A percentile compares a stretch with the other conserved stretches of the same genome.
Conservation (phyloP, 2,888 invertebrate genomes). For the Yponomeuta malinellus region DNA sequence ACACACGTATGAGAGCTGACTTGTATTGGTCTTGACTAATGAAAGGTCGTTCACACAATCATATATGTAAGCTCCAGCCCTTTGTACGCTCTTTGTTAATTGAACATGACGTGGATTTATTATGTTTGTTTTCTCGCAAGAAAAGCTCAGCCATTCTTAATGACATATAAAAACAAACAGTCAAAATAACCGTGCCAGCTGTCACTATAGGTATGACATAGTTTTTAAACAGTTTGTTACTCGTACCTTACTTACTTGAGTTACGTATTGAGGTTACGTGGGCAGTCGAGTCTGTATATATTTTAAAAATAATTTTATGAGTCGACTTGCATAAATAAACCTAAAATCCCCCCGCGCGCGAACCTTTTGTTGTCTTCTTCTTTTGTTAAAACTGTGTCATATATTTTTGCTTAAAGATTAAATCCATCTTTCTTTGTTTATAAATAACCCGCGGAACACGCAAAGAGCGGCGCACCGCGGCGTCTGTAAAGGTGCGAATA, state of each 20-base stretch:
- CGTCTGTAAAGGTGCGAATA: conserved; percentile 61
- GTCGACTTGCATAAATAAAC: conserved; percentile 14
- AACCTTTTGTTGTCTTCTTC: conserved; percentile 40
- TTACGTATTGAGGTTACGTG: conserved; percentile 8
- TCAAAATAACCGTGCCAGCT: not conserved
- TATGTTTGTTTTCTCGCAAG: not conserved
- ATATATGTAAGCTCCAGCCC: not conserved
- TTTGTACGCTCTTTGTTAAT: not conserved
- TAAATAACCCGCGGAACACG: conserved; percentile 72
- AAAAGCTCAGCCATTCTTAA: not conserved
- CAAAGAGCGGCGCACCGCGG: conserved; percentile 58
- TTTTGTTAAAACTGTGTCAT: conserved; percentile 62
- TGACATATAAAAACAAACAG: not conserved
- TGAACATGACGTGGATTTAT: not conserved
- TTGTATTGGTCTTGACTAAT: not conserved
- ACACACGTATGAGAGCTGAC: not conserved
- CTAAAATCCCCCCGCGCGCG: not conserved
- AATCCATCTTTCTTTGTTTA: conserved; percentile 67
- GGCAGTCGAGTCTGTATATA: conserved; percentile 1
- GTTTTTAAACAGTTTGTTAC: conserved; percentile 1
- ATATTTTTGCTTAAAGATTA: conserved; percentile 56
- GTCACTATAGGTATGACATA: not conserved
- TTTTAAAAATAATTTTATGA: conserved; percentile 1
- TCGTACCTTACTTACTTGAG: not conserved
- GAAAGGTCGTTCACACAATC: conserved; percentile 4